These are phyloP conservation scores for Ceryle rudis DNA, from an alignment of 2,797 vertebrate genomes.

Conservation along the genomic window DNA sequence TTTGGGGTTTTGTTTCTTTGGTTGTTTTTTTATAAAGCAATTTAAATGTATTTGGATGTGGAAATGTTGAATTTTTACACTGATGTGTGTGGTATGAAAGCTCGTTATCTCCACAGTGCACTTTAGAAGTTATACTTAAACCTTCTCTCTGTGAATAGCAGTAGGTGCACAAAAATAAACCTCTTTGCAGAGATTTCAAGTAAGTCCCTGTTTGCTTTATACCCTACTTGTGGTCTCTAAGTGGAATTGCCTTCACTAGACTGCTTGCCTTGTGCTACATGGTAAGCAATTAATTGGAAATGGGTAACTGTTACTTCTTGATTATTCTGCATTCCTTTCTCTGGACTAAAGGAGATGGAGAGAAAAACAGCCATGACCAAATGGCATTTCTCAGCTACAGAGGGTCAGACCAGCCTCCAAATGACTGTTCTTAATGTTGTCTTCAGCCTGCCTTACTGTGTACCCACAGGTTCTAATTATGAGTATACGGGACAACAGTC, in stretches of 20 bases:
- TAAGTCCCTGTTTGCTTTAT: not conserved
- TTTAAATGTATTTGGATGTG: not conserved
- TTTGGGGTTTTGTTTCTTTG: no score
- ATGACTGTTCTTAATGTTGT: fast-evolving
- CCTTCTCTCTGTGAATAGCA: not conserved
- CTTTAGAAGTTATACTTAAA: not conserved
- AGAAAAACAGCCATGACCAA: not conserved
- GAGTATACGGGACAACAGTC: fast-evolving
- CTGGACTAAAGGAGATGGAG: not conserved
- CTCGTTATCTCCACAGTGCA: not conserved
- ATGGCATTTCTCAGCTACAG: fast-evolving
- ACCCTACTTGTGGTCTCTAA: not conserved
- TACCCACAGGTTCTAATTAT: not conserved
- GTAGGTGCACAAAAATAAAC: not conserved
- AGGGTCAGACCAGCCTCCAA: not conserved
- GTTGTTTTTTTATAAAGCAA: not conserved
- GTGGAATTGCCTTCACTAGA: not conserved
- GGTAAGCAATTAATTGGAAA: not conserved
- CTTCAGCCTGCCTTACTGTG: no score
- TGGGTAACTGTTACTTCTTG: not conserved
- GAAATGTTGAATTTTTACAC: not conserved
- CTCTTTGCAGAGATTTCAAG: not conserved
- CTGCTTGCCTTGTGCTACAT: not conserved
- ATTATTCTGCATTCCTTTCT: not conserved
- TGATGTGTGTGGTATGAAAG: not conserved